Evolutionary conservation across 2,797 vertebrate species (phyloP), one percentile per base, ranked within the genome.

Genomic region (Gymnoscopelus braueri): DNA sequence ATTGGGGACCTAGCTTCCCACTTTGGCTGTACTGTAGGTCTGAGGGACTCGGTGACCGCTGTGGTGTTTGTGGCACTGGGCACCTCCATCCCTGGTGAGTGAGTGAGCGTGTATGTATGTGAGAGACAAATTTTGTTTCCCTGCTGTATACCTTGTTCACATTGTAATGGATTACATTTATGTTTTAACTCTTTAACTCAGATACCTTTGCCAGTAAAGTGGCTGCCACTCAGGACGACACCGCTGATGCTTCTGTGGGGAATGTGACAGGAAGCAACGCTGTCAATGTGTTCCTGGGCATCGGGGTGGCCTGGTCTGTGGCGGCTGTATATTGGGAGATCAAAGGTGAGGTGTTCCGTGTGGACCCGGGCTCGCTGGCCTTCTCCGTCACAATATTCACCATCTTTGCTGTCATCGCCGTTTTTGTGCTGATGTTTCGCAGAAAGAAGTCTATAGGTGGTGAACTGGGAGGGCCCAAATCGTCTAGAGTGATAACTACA

Each of bases 311-410:
- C 65, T 97, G 96, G 97, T 95, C 96, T 0, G 94, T 97, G 83
- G 96, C 97, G 0, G 96, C 97, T 2, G 86, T 97, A 26, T 97
- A 97, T 79, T 97, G 96, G 96, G 87, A 95, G 6, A 83, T 92
- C 59, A 93, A 96, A 84, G 96, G 96, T 53, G 83, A 93, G 65
- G 83, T 86, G 23, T 98, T 98, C 84, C 78, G 81, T 12, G 97
- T 98, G 88, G 91, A 96, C 0, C 93, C 96, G 0, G 97, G 97
- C 61, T 95, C 95, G 0, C 85, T 98, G 91, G 97, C 97, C 80
- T 98, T 98, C 90, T 97, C 96, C 0, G 96, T 98, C 90, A 98
- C 97, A 0, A 96, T 98, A 69, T 98, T 97, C 92, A 97, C 96
- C 78, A 96, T 97, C 91, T 97, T 96, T 74, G 97, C 96, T 84